Evolutionary conservation across 1,140 invertebrate genomes (phyloP), one percentile per base, ranked within the genome.

Genomic region (Globodera ellingtonae): DNA sequence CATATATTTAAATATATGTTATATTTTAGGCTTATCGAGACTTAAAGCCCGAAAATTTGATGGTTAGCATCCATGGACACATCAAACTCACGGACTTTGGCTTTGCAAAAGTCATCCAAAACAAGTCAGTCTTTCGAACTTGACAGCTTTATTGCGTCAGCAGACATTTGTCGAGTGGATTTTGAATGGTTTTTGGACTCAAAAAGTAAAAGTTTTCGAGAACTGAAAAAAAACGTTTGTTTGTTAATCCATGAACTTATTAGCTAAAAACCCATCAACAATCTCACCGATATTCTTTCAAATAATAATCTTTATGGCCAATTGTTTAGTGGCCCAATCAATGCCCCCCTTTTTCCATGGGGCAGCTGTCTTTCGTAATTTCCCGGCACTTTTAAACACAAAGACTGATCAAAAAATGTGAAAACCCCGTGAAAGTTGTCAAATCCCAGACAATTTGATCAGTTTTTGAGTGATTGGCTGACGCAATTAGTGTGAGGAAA

Each of bases 71-170:
- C 83, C 94, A 96, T 84, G 96, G 96, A 0, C 96, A 98, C 90
- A 91, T 98, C 79, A 97, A 97, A 90, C 95, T 98, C 76, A 97
- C 95, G 15, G 96, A 98, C 90, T 98, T 98, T 90, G 96, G 96
- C 56, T 98, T 98, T 90, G 95, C 96, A 8, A 98, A 98, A 90
- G 94, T 94, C 87, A 90, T 98, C 24, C 93, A 93, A 8, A 95
- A 98, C 47, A 86, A 84, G 87, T 89, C 50, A 48, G 85, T 79
- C 46, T 13, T 52, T 52, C 35, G 24, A 24, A 69, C 59, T 80
- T 62, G 76, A n/a, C 35, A 75, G 62, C 50, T 47, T 18, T 48
- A 6, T 18, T 18, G 35, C 9, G 6, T 69, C 13, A 78, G 2
- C n/a, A 24, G 6, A 48, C 10, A 21, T 15, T 21, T 77, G 35